phyloP scores from a whole-genome alignment of 2,888 invertebrate species.

The Drosophila sordidapex region DNA sequence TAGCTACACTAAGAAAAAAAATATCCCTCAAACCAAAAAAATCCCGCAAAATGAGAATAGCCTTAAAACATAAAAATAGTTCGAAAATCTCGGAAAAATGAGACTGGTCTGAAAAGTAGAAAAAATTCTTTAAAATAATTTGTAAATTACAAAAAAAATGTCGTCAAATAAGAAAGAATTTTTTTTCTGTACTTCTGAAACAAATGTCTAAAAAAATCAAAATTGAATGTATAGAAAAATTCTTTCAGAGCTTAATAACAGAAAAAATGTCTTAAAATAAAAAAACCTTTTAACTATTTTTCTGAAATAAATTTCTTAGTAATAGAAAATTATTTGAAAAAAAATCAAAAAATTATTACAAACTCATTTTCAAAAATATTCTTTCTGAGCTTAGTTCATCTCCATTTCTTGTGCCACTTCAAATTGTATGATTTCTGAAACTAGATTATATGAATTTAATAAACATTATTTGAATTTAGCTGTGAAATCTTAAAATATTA shows the following conservation, averaged over 20 bases:
- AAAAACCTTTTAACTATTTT: no score
- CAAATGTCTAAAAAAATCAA: no score
- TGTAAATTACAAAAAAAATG: background rate
- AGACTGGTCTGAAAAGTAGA: rapidly evolving
- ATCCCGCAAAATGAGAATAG: rapidly evolving
- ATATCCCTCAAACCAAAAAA: no score
- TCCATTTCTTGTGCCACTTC: no score
- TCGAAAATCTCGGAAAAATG: rapidly evolving
- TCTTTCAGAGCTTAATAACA: background rate
- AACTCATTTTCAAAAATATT: no score
- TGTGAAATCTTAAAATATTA: background rate
- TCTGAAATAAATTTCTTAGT: no score
- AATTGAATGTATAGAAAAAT: background rate
- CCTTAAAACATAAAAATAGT: background rate
- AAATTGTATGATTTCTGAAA: no score
- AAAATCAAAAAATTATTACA: no score
- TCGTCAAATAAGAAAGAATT: background rate
- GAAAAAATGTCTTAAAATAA: no score
- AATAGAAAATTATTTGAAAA: no score
- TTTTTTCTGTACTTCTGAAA: background rate
- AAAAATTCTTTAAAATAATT: background rate
- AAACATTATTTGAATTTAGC: background rate
- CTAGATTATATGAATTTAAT: background rate
- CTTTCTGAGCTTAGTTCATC: no score
- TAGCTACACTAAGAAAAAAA: background rate